phyloP scores from a whole-genome alignment of 2,888 invertebrate species.

The Cetonia aurata region DNA sequence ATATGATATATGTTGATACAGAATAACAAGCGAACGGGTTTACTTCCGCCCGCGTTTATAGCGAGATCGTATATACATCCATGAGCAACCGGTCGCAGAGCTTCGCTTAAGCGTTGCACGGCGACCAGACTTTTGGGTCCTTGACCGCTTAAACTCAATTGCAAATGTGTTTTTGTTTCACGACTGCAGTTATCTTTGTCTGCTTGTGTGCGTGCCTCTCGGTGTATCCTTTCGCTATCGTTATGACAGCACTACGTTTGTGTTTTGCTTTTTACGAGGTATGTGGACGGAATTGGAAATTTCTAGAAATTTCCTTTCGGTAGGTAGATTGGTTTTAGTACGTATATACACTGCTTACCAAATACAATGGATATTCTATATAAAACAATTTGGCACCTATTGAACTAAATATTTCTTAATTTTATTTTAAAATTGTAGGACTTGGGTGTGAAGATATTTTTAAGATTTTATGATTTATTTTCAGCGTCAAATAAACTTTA shows the following conservation, averaged over 20 bases:
- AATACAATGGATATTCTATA: no score
- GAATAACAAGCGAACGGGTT: constrained; percentile 19
- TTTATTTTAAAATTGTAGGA: no score
- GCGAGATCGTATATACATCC: neutral
- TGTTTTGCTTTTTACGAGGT: no score
- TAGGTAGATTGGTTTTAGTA: no score
- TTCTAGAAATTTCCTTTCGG: no score
- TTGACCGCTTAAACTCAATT: constrained; percentile 63
- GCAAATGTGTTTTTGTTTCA: constrained; percentile 52
- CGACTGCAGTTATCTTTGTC: constrained; percentile 38
- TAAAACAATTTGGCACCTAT: no score
- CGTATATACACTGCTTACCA: no score
- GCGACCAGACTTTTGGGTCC: constrained; percentile 54
- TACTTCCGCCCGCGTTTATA: constrained; percentile 33
- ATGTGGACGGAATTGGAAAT: no score
- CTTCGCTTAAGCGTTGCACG: constrained; percentile 26
- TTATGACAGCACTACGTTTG: constrained; percentile 17
- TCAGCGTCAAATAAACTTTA: no score
- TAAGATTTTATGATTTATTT: no score
- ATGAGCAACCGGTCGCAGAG: constrained; percentile 23
- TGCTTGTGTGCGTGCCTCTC: neutral
- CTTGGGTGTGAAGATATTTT: no score
- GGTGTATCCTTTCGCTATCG: constrained; percentile 36
- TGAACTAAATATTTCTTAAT: no score
- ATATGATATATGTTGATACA: neutral